Conservation (phyloP, 2,888 invertebrate species). For the Petrophora chlorosata region DNA sequence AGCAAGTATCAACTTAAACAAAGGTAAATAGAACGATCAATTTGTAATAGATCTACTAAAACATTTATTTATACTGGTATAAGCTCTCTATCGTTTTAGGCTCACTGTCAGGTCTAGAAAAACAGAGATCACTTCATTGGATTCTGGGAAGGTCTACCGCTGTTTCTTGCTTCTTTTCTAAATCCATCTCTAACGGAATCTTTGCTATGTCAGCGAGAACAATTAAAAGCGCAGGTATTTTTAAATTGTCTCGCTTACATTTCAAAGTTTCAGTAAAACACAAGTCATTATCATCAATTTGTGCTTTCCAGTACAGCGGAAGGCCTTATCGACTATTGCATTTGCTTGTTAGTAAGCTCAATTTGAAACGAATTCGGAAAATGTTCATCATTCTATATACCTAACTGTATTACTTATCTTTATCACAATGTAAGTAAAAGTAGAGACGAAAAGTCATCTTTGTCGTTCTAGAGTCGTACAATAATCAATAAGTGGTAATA, state of each 20-base stretch:
- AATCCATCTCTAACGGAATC: neutral
- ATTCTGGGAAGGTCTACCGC: slow-evolving; percentile 18
- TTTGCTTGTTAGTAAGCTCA: slow-evolving; percentile 52
- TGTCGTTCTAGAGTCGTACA: slow-evolving; percentile 61
- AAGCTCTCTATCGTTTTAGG: slow-evolving; percentile 82
- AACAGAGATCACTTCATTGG: slow-evolving; percentile 62
- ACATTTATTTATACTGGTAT: slow-evolving; percentile 74
- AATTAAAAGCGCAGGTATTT: slow-evolving; percentile 29
- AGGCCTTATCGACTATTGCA: slow-evolving; percentile 18
- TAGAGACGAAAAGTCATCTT: slow-evolving; percentile 55
- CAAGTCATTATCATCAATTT: neutral
- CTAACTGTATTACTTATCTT: slow-evolving; percentile 47
- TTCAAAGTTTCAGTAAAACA: slow-evolving; percentile 10
- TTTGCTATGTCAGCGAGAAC: slow-evolving; percentile 13
- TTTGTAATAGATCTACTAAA: slow-evolving; percentile 77
- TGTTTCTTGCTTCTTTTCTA: slow-evolving; percentile 4
- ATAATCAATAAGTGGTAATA: slow-evolving; percentile 38
- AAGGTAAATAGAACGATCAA: slow-evolving; percentile 75
- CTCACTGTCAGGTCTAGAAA: slow-evolving; percentile 68
- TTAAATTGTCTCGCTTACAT: slow-evolving; percentile 14
- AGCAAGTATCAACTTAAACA: slow-evolving; percentile 78
- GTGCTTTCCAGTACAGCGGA: slow-evolving; percentile 18
- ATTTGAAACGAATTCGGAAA: slow-evolving; percentile 50
- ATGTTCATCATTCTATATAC: slow-evolving; percentile 42
- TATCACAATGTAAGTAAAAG: slow-evolving; percentile 36